These are phyloP conservation scores for Eumacrocentrus americanus DNA, from an alignment of 2,888 invertebrate species.

Conservation along the genomic window DNA sequence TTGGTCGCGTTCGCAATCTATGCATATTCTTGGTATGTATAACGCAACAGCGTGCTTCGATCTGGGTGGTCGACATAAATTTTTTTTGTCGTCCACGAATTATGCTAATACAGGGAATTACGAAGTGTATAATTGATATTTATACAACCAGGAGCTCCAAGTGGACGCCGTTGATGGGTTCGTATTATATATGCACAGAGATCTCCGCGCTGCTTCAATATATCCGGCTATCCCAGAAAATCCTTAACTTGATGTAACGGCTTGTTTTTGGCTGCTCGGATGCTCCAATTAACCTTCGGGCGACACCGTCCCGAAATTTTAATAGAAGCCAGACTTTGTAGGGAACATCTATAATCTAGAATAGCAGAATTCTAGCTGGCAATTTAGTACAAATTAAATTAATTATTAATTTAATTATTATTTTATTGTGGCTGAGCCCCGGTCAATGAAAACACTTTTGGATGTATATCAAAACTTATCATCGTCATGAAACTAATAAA, in stretches of 20 bases:
- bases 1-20: too few relatives aligned
- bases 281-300: slow-evolving; percentile 29
- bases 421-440: too few relatives aligned
- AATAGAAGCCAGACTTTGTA: slow-evolving; percentile 28
- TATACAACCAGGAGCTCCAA: slow-evolving; percentile 42
- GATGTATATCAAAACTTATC: too few relatives aligned
- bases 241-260: slow-evolving; percentile 9
- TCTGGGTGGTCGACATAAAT: slow-evolving; percentile 59
- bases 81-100: slow-evolving; percentile 48
- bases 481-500: too few relatives aligned
- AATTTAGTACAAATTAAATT: slow-evolving; percentile 12
- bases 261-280: slow-evolving; percentile 25
- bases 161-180: slow-evolving; percentile 19
- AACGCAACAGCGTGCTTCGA: slow-evolving; percentile 28
- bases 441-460: too few relatives aligned
- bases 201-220: too few relatives aligned
- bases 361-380: slow-evolving; percentile 8
- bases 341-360: slow-evolving; percentile 9
- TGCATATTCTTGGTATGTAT: too few relatives aligned
- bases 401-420: too few relatives aligned
- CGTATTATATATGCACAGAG: too few relatives aligned
- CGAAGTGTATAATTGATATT: slow-evolving; percentile 59
- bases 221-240: too few relatives aligned
- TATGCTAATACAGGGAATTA: slow-evolving; percentile 57
- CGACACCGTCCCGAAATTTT: slow-evolving; percentile 31